Base-by-base conservation (phyloP, 1,140 invertebrate species). In the Gryon sp. region DNA sequence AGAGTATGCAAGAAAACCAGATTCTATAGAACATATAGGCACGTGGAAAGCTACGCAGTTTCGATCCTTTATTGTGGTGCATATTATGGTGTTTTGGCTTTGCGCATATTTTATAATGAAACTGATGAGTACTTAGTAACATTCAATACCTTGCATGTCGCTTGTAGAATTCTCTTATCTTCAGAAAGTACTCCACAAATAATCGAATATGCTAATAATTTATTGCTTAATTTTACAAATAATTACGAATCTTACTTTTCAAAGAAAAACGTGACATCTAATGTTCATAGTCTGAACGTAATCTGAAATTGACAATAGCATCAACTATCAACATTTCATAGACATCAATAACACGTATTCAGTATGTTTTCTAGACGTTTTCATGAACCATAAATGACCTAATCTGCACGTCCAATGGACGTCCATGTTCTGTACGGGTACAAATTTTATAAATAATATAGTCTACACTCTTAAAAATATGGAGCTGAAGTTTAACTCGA, bases 1-100 rank as follows among this genome's bases (percentile, higher is more conserved):
- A 7, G 46, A 50, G 20, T 50, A 32, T 50, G 46, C 46, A 18
- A 26, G 46, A 20, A 50, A 50, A 50, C 34, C 46, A 0, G 46
- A 34, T 0, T 20, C 4, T 2, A 2, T 50, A 6, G 24, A 50
- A 14, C 5, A 50, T 12, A 7, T 34, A 2, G 1, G 0, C 6
- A 15, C 32, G 1, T 50, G 46, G 46, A 50, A 50, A 50, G 46
- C 46, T 5, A 50, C 46, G 6, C 8, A 50, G 12, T 12, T n/a
- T 2, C 9, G 40, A 12, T 4, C 4, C 1, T 43, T 43, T 43
- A 4, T 43, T n/a, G n/a, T n/a, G n/a, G n/a, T 6, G 12, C 34
- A 28, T 50, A 50, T 15, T 32, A 15, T 12, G 46, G 46, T 6
- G 16, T 50, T 5, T 2, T 9, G 4, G n/a, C 46, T 2, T 16